Evolutionary conservation across 2,888 invertebrate species (phyloP).

Genomic region (Phymatocera aterrima): DNA sequence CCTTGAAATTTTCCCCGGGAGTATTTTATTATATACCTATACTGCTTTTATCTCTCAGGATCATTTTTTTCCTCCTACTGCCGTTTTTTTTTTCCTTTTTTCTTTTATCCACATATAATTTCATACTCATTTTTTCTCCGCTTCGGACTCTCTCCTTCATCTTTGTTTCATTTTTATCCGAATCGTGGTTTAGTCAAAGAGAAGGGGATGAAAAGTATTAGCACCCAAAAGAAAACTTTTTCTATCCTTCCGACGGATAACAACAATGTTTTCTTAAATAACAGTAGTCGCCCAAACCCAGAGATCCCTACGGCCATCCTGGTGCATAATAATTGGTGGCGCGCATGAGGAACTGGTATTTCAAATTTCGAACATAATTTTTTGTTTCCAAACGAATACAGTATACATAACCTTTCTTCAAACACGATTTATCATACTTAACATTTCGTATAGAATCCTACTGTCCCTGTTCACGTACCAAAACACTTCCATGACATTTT

Average conservation of each 20-base stretch:
- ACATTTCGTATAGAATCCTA: background rate
- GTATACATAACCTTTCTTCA: background rate
- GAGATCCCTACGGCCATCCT: no score
- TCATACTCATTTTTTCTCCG: background rate
- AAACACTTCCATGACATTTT: constrained; percentile 28
- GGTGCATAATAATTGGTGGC: no score
- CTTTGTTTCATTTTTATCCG: background rate
- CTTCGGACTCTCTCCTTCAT: background rate
- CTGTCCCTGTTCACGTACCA: background rate
- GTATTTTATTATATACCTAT: background rate
- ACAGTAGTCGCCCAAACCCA: background rate
- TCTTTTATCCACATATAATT: background rate
- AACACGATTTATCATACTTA: background rate
- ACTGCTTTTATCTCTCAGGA: constrained; percentile 12
- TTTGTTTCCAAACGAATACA: background rate
- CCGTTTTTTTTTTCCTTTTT: background rate
- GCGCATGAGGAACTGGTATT: background rate
- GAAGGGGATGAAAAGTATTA: background rate
- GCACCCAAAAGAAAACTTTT: background rate
- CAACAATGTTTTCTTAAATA: constrained; percentile 28
- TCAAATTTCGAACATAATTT: no score
- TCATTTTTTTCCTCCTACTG: background rate
- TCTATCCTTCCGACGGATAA: constrained; percentile 14
- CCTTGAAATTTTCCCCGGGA: background rate
- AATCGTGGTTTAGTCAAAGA: background rate